These are phyloP conservation scores for Todus mexicanus DNA, from an alignment of 2,797 vertebrate species.

Conservation along the genomic window DNA sequence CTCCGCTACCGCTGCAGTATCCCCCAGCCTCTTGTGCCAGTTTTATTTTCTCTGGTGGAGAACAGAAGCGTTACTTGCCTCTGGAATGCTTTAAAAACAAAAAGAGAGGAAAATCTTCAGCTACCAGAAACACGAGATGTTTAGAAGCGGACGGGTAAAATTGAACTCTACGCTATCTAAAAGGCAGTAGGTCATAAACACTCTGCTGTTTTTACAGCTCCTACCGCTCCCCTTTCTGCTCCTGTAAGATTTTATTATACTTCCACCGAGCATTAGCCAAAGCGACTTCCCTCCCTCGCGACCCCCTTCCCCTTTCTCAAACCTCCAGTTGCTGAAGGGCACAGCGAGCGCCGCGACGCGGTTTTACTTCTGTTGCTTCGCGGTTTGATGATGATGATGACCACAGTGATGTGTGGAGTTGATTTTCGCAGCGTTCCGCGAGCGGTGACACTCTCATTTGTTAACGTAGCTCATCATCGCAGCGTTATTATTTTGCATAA, in stretches of 20 bases:
- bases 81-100: background rate
- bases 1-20: background rate
- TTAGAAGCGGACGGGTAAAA: background rate
- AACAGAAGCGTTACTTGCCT: background rate
- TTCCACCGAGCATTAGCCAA: background rate
- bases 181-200: background rate
- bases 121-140: background rate
- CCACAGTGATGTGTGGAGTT: constrained; percentile 39
- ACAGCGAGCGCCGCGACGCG: background rate
- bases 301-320: background rate
- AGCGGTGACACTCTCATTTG: constrained; percentile 14
- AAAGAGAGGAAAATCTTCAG: background rate
- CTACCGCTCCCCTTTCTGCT: background rate
- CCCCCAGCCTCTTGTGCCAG: constrained; percentile 48
- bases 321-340: background rate
- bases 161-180: background rate
- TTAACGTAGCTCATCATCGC: constrained; percentile 41
- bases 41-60: constrained; percentile 35
- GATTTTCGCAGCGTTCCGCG: constrained; percentile 35
- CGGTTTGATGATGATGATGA: constrained; percentile 27
- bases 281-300: background rate
- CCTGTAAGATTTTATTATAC: background rate
- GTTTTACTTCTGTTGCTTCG: constrained; percentile 11
- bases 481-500: constrained; percentile 58
- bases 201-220: background rate